phyloP scores from a whole-genome alignment of 2,888 invertebrate genomes.

The Erebia palarica region DNA sequence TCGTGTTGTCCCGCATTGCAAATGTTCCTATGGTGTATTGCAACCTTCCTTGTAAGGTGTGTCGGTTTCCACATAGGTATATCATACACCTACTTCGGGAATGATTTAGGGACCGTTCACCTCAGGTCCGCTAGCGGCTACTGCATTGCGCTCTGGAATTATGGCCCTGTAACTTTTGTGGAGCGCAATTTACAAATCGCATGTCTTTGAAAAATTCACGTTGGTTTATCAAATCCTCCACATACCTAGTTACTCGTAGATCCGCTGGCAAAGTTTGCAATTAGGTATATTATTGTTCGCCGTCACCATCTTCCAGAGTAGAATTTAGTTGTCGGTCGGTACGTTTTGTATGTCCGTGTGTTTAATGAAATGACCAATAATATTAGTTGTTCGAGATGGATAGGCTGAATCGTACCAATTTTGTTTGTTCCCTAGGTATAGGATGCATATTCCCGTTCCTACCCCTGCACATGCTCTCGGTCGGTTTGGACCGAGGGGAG shows the following conservation, averaged over 20 bases:
- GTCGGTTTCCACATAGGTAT: constrained; percentile 45
- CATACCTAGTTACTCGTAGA: too few species aligned
- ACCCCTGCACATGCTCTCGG: constrained; percentile 87
- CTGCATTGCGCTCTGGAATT: constrained; percentile 45
- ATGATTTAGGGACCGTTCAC: constrained; percentile 70
- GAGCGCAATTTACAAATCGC: constrained; percentile 14
- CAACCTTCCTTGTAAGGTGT: constrained; percentile 72
- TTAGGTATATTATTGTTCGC: too few species aligned
- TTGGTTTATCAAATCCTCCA: not conserved
- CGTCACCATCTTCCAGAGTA: too few species aligned
- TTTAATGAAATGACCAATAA: too few species aligned
- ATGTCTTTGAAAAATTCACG: constrained; percentile 18
- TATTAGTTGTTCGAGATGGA: too few species aligned
- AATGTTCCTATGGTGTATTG: constrained; percentile 45
- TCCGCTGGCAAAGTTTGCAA: too few species aligned
- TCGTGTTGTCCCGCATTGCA: constrained; percentile 40
- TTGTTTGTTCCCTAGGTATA: constrained; percentile 82
- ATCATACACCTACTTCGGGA: constrained; percentile 43
- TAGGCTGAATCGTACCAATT: not conserved
- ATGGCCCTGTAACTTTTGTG: constrained; percentile 26
- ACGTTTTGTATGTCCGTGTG: too few species aligned
- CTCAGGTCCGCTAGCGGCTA: constrained; percentile 56
- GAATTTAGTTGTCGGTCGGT: too few species aligned
- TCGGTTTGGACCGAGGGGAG: constrained; percentile 89
- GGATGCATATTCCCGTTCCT: constrained; percentile 92